These are phyloP conservation scores for Limosa lapponica DNA, from an alignment of 2,797 vertebrate species.

Conservation along the genomic window DNA sequence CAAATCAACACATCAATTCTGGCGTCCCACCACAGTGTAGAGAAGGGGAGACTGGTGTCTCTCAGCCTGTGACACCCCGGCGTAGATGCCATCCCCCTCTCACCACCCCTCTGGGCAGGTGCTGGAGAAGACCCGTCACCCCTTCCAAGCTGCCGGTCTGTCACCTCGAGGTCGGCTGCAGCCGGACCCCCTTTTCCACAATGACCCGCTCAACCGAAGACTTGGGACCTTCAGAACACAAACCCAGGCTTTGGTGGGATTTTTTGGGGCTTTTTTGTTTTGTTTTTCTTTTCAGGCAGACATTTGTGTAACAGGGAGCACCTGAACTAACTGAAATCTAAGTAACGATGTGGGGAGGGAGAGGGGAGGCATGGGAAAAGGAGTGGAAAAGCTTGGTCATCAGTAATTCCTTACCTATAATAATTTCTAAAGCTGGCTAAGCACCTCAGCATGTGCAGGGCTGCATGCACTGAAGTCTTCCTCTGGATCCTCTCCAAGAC, in stretches of 20 bases:
- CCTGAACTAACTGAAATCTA: slow-evolving; percentile 49
- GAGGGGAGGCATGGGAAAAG: background rate
- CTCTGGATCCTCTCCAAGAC: background rate
- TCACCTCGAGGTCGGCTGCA: accelerated
- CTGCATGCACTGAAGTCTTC: background rate
- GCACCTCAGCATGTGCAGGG: background rate
- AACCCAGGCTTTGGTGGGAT: accelerated
- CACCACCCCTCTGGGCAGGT: background rate
- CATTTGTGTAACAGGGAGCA: background rate
- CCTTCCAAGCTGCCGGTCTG: background rate
- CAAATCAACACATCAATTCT: background rate
- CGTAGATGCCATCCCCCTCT: background rate
- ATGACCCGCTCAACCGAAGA: background rate
- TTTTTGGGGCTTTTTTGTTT: background rate
- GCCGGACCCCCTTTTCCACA: background rate
- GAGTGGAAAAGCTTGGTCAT: background rate
- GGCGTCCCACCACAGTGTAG: background rate
- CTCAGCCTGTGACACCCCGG: background rate
- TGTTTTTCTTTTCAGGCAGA: background rate
- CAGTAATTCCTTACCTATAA: background rate
- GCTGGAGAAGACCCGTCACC: background rate
- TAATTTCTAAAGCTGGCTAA: slow-evolving; percentile 6
- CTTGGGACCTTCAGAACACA: background rate
- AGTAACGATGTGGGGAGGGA: background rate
- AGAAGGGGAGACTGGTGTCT: background rate